Evolutionary conservation across 2,888 invertebrate genomes (phyloP), one percentile per base, ranked within the genome.

Genomic region (Eurytoma adleriae): DNA sequence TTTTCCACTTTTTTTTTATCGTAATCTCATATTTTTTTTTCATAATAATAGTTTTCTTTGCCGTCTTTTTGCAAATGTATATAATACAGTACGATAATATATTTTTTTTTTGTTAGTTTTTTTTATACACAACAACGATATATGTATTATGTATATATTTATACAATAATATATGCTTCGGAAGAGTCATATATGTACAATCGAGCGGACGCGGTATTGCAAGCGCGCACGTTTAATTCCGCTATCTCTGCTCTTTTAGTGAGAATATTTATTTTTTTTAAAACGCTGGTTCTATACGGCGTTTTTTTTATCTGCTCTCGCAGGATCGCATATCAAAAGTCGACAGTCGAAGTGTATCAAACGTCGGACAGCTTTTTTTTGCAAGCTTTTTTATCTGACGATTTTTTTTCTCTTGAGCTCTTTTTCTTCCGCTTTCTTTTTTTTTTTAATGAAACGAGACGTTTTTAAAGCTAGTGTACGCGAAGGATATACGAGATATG

Each of bases 101-200:
- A 10, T 54, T 24, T 56, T 50, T 56, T 59, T 18, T 56, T 13
- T 56, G 24, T 67, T 20, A 0, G 10, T 56, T 75, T 54, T 30
- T 75, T 66, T 80, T 70, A 67, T 71, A 68, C 61, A 80, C 76
- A 80, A 69, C 68, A 72, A 72, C 57, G 48, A 72, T 67, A 52
- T 64, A 40, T 40, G 12, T 54, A 66, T 75, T 40, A 40, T 67
- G 30, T 80, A 67, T 76, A 75, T 67, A n/a, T 57, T 59, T n/a
- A 67, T 67, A 68, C 62, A 70, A 80, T 76, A 69, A 70, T 70
- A 66, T 71, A 71, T 59, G 50, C 50, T 71, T 68, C 62, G 57
- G 72, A 80, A 77, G 77, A 77, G 30, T 72, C 72, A 40, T 40
- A 80, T 80, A 80, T 80, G 68, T 80, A 72, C 80, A 76, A 50